A percentile compares a stretch with the other conserved stretches of the same genome.
phyloP scores from a whole-genome alignment of 35 echinoderm and acorn worm genomes.

The Patiria miniata region DNA sequence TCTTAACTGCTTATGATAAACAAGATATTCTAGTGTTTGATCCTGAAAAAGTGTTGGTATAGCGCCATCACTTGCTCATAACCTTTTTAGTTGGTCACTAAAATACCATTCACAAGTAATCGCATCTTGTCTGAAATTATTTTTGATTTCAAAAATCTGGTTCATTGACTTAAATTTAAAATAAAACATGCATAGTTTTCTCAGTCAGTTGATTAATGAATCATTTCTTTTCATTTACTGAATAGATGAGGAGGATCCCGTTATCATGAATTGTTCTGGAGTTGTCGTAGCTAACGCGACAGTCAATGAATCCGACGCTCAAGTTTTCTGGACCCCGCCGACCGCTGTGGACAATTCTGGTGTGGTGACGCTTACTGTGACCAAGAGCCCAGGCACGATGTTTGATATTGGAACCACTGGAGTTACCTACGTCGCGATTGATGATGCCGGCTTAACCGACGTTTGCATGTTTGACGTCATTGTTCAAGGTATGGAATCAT shows the following conservation, averaged over 20 bases:
- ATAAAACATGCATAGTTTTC: not conserved
- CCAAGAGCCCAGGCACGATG: not conserved
- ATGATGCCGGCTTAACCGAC: constrained; percentile 43
- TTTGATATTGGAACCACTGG: constrained; percentile 53
- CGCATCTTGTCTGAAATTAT: too few relatives aligned
- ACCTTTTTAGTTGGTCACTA: too few relatives aligned
- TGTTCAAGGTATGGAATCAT: constrained; percentile 33
- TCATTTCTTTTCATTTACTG: too few relatives aligned
- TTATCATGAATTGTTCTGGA: not conserved
- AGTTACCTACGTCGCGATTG: constrained; percentile 59
- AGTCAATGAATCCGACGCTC: not conserved
- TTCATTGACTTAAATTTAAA: too few relatives aligned
- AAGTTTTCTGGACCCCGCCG: constrained; percentile 52
- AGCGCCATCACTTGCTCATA: too few relatives aligned
- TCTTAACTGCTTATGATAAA: too few relatives aligned
- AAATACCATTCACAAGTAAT: too few relatives aligned
- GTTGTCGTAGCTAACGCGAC: not conserved
- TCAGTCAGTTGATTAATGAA: too few relatives aligned
- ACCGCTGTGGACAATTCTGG: constrained; percentile 62
- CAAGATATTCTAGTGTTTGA: too few relatives aligned
- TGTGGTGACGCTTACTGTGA: constrained; percentile 23
- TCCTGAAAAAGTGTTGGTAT: too few relatives aligned
- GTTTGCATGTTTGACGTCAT: constrained; percentile 45
- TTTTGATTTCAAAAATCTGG: too few relatives aligned
- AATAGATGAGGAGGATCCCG: not conserved